phyloP scores from a whole-genome alignment of 2,113 vertebrate species.

The Paralichthys olivaceus region DNA sequence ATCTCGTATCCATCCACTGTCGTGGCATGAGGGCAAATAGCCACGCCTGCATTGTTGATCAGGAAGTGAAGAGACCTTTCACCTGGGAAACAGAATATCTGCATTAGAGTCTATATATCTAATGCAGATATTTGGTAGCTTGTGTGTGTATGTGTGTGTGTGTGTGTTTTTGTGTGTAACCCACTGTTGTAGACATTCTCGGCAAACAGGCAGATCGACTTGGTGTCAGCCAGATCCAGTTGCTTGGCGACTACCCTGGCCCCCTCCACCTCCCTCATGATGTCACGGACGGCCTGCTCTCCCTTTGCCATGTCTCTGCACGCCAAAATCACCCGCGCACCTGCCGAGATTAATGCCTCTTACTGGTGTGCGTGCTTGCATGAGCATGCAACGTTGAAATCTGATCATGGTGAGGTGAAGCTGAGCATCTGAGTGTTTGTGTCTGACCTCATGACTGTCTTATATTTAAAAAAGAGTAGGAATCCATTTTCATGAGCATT shows the following conservation, averaged over 20 bases:
- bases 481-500: no score
- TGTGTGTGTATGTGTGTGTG: background rate
- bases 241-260: slow-evolving; percentile 74
- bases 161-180: slow-evolving; percentile 17
- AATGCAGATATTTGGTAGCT: no score
- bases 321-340: slow-evolving; percentile 78
- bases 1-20: slow-evolving; percentile 80
- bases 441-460: background rate
- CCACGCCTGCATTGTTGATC: slow-evolving; percentile 82
- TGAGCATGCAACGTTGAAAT: slow-evolving; percentile 23
- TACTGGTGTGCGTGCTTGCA: background rate
- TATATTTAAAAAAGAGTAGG: no score
- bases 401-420: background rate
- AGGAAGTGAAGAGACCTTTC: slow-evolving; percentile 79
- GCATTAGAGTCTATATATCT: background rate
- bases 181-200: slow-evolving; percentile 80
- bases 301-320: slow-evolving; percentile 79
- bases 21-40: slow-evolving; percentile 64
- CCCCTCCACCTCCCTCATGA: slow-evolving; percentile 69
- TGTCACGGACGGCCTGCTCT: slow-evolving; percentile 74
- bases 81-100: slow-evolving; percentile 65
- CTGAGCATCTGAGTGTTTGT: background rate
- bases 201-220: slow-evolving; percentile 81
- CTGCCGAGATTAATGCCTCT: slow-evolving; percentile 42
- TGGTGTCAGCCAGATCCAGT: slow-evolving; percentile 81